Evolutionary conservation across 2,888 invertebrate species (phyloP), one percentile per base, ranked within the genome.

Genomic region (Serripes groenlandicus): DNA sequence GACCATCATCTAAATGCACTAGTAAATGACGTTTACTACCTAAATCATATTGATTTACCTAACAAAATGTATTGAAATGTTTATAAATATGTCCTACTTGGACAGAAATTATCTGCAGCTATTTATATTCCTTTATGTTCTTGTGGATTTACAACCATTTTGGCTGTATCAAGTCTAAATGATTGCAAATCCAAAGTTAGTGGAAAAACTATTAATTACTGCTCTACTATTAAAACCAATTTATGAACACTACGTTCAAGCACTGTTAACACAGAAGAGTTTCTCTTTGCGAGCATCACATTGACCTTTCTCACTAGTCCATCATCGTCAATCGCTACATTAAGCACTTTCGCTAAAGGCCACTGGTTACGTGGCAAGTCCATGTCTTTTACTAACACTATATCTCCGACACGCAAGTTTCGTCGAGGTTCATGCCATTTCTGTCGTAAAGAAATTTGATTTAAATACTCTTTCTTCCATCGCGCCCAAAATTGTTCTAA

Each of bases 181-280:
- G n/a, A n/a, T n/a, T n/a, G n/a, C n/a, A n/a, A n/a, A n/a, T n/a
- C n/a, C n/a, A n/a, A n/a, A n/a, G n/a, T n/a, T n/a, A n/a, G n/a
- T n/a, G n/a, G n/a, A n/a, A n/a, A n/a, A n/a, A n/a, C n/a, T n/a
- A n/a, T n/a, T n/a, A n/a, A n/a, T n/a, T n/a, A n/a, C n/a, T n/a
- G n/a, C 49, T 81, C 75, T 18, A 84, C 35, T 3, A 84, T 42
- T n/a, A 81, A 34, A 26, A 81, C 84, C 5, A 84, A 54, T 64
- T 84, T 84, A 35, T 84, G 84, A n/a, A 84, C 54, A 58, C 76
- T 81, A 26, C 81, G 78, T 56, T 84, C 81, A 0, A 84, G 28
- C 0, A 76, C 34, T 34, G 60, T 23, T 4, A 52, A 4, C 1
- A n/a, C 54, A 5, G n/a, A n/a, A n/a, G n/a, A n/a, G n/a, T n/a